Evolutionary conservation across 2,797 vertebrate genomes (phyloP).

Genomic region (Microctenopoma steveboyesi): DNA sequence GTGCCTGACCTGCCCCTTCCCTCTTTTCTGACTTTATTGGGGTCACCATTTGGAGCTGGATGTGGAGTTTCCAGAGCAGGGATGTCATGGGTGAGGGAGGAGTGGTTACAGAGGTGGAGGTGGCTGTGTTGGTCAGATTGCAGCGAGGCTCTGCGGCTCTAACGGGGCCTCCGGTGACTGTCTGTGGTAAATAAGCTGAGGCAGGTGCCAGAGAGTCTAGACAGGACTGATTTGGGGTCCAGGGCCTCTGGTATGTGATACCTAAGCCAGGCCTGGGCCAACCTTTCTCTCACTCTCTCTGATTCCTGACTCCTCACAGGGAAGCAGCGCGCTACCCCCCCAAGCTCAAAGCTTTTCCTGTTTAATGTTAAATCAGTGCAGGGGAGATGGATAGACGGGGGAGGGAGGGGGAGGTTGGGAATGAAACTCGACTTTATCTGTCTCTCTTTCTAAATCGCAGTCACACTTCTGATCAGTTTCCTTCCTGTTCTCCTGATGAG

Average conservation of each 20-base stretch:
- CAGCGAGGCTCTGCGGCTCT: slow-evolving; percentile 41
- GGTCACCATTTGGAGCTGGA: slow-evolving; percentile 51
- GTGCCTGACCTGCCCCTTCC: slow-evolving; percentile 28
- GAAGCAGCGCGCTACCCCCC: slow-evolving; percentile 50
- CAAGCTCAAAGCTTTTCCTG: slow-evolving; percentile 88
- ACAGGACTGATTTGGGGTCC: slow-evolving; percentile 92
- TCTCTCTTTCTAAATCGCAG: not conserved
- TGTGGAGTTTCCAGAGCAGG: slow-evolving; percentile 19
- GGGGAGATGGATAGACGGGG: slow-evolving; percentile 24
- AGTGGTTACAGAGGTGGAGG: slow-evolving; percentile 66
- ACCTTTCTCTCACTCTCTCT: slow-evolving; percentile 45
- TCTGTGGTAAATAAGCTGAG: slow-evolving; percentile 93
- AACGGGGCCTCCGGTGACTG: slow-evolving; percentile 87
- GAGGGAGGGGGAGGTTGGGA: slow-evolving; percentile 4
- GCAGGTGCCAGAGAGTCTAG: slow-evolving; percentile 99
- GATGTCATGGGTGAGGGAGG: slow-evolving; percentile 39
- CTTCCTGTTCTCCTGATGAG: not conserved
- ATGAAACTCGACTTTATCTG: slow-evolving; percentile 62
- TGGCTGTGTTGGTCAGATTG: slow-evolving; percentile 74
- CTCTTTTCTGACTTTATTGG: slow-evolving; percentile 36
- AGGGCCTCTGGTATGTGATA: slow-evolving; percentile 96
- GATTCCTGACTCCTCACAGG: slow-evolving; percentile 87
- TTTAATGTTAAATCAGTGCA: slow-evolving; percentile 89
- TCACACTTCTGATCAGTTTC: not conserved
- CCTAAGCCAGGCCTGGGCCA: slow-evolving; percentile 87